phyloP scores from a whole-genome alignment of 2,888 invertebrate genomes.

The Steinernema scapterisci region DNA sequence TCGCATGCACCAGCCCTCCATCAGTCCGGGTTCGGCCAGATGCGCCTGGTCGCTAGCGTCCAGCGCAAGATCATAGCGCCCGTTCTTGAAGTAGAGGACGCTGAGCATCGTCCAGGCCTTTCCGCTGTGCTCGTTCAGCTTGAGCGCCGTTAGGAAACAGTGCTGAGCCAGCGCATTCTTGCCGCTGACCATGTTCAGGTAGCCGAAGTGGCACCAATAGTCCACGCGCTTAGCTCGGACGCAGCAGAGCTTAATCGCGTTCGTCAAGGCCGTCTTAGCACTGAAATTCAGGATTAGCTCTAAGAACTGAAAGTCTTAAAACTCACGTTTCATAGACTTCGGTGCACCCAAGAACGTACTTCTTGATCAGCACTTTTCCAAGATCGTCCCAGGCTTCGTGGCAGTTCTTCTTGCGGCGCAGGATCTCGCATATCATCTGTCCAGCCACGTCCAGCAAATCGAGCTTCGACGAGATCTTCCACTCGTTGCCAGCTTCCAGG shows the following conservation, averaged over 20 bases:
- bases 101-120: constrained; percentile 40
- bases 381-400: constrained; percentile 13
- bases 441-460: neutral
- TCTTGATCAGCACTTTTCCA: constrained; percentile 34
- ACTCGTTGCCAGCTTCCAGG: neutral
- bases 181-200: constrained; percentile 15
- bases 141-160: constrained; percentile 43
- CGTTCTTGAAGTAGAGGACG: constrained; percentile 38
- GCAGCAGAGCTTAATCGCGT: constrained; percentile 9
- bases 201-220: constrained; percentile 37
- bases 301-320: neutral
- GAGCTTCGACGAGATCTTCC: neutral
- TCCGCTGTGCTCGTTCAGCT: constrained; percentile 40
- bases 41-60: constrained; percentile 39
- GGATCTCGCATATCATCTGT: neutral
- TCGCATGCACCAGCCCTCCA: constrained; percentile 40
- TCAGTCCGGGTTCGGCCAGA: constrained; percentile 39
- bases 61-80: constrained; percentile 40
- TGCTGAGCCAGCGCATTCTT: constrained; percentile 37
- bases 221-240: constrained; percentile 31
- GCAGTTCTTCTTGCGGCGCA: constrained; percentile 30
- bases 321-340: constrained; percentile 9
- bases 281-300: neutral
- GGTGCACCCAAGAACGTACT: neutral
- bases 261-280: neutral